These are phyloP conservation scores for Hippolais icterina DNA, from an alignment of 2,113 vertebrate genomes.

Conservation along the genomic window DNA sequence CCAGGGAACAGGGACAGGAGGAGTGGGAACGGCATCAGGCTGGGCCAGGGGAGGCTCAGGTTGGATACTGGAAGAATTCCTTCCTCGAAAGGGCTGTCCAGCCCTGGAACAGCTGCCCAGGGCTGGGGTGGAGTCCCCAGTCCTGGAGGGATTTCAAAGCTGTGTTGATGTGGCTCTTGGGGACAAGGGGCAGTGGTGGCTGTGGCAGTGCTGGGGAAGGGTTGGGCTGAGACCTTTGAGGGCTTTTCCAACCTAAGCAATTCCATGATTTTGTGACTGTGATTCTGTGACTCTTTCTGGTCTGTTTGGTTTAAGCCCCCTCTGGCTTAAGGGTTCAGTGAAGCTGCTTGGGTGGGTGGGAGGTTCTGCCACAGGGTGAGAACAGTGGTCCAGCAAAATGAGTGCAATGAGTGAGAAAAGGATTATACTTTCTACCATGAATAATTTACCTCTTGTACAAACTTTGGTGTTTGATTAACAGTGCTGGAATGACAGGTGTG, in stretches of 20 bases:
- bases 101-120: not conserved
- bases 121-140: not conserved
- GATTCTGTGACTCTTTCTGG: not conserved
- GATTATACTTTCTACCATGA: not conserved
- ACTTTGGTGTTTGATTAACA: not conserved
- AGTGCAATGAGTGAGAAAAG: not conserved
- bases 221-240: not conserved
- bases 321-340: rapidly evolving
- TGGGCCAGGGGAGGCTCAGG: not conserved
- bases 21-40: not conserved
- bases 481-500: not conserved
- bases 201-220: not conserved
- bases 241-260: not conserved
- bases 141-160: not conserved
- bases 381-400: not conserved
- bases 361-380: not conserved
- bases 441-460: not conserved
- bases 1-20: not conserved
- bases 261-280: not conserved
- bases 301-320: not conserved
- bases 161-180: not conserved
- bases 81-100: rapidly evolving
- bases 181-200: not conserved
- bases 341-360: not conserved
- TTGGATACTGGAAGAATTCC: rapidly evolving